Evolutionary conservation across 2,888 invertebrate genomes (phyloP), one percentile per base, ranked within the genome.

Genomic region (Ochropacha duplaris): DNA sequence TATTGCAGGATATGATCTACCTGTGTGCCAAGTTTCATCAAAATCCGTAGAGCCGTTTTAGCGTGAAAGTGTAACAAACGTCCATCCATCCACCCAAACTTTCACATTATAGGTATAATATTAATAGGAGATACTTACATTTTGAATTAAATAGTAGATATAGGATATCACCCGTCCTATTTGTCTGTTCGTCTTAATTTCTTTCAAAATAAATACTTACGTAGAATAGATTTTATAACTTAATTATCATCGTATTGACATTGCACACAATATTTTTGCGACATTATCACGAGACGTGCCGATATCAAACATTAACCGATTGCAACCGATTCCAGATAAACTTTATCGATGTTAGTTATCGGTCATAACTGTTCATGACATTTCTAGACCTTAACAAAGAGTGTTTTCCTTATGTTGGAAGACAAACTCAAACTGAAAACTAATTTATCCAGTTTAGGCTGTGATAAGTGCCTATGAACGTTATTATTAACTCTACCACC

Each of bases 281-380:
- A 62, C 57, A 54, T 54, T 65, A 62, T 60, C 58, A 57, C 24
- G 12, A 12, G 19, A 31, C 39, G 31, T 63, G 65, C 57, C 63
- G 34, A 57, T 57, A 60, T 57, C 65, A 58, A 59, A 54, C 55
- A 56, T 60, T 58, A 54, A 56, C 57, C 58, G 76, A 73, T 69
- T 73, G 69, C 61, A 56, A 62, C 49, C 24, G 64, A 67, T 68
- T 65, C 26, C 14, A 61, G 63, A 72, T 72, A 31, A 31, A 65
- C 6, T 14, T 44, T 31, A 62, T 60, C 19, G 24, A 22, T 52
- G 22, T 51, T 60, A 19, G 52, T 64, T 72, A 74, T 74, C 74
- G 74, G 74, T 75, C 76, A 71, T 39, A n/a, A 49, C 54, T 36
- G n/a, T 14, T 19, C 11, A 31, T 19, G 31, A 19, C n/a, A 26